phyloP scores from a whole-genome alignment of 2,888 invertebrate genomes.

The Drosophila silvestris region DNA sequence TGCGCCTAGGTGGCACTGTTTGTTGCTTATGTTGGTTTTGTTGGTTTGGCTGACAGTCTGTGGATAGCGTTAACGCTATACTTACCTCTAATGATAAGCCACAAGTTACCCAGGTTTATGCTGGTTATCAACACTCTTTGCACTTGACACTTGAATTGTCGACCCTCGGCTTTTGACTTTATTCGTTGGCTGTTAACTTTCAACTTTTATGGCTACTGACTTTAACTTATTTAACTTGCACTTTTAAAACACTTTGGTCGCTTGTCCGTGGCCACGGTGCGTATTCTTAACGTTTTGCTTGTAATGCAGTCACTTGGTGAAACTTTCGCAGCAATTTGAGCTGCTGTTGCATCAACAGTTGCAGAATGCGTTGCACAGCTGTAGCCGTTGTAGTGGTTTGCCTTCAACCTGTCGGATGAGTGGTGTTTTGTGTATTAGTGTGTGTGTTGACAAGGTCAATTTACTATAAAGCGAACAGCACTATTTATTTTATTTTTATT shows the following conservation, averaged over 20 bases:
- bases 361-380: slow-evolving; percentile 84
- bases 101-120: slow-evolving; percentile 83
- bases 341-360: slow-evolving; percentile 85
- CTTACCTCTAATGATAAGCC: slow-evolving; percentile 82
- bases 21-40: slow-evolving; percentile 25
- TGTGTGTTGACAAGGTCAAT: slow-evolving; percentile 27
- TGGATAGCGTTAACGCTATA: slow-evolving; percentile 12
- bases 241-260: background rate
- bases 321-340: slow-evolving; percentile 84
- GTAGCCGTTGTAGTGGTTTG: slow-evolving; percentile 84
- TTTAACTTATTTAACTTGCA: background rate
- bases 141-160: slow-evolving; percentile 38
- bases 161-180: slow-evolving; percentile 9
- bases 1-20: slow-evolving; percentile 12
- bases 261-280: slow-evolving; percentile 39
- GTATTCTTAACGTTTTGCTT: slow-evolving; percentile 74
- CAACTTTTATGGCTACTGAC: background rate
- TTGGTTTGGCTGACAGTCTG: slow-evolving; percentile 1
- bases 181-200: background rate
- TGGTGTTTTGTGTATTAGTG: background rate
- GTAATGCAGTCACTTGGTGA: slow-evolving; percentile 77
- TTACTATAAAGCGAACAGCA: slow-evolving; percentile 6
- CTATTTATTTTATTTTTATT: background rate
- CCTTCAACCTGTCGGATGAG: slow-evolving; percentile 46
- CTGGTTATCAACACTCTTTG: slow-evolving; percentile 36